Conservation (phyloP, 2,113 vertebrate genomes). For the Laterallus jamaicensis region DNA sequence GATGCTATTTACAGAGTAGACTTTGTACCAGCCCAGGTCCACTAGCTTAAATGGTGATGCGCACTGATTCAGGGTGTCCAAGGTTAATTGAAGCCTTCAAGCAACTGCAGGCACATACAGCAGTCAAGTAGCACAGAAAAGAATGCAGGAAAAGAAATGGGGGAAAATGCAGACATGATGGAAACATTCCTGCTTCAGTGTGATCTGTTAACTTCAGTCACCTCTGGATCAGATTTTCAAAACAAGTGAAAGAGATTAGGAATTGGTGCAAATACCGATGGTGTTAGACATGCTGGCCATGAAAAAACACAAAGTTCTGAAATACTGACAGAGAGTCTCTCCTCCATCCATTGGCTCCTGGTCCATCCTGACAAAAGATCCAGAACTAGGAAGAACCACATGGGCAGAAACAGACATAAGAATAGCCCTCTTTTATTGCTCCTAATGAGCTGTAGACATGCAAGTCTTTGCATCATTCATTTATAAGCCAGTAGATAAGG, state of each 20-base stretch:
- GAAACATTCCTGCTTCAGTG: background rate
- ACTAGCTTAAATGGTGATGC: background rate
- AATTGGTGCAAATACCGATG: background rate
- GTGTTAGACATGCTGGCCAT: background rate
- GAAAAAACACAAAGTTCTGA: background rate
- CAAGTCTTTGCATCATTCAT: background rate
- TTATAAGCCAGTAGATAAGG: background rate
- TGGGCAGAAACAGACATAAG: background rate
- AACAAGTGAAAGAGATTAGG: background rate
- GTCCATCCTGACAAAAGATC: background rate
- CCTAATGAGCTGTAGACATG: background rate
- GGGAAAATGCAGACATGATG: rapidly evolving
- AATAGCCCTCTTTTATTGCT: background rate
- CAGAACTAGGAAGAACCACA: background rate
- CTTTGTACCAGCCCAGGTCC: background rate
- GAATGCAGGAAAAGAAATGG: background rate
- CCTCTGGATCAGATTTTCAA: background rate
- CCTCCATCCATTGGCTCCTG: background rate
- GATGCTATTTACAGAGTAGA: background rate
- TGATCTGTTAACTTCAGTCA: background rate
- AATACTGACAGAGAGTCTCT: background rate
- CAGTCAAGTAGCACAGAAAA: background rate
- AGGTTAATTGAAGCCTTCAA: background rate
- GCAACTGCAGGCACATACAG: background rate
- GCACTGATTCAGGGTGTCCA: background rate